Percentiles rank a stretch among this genome's conserved stretches.
These are phyloP conservation scores for Aradophagus sp. DNA, from an alignment of 1,140 invertebrate species.

Conservation along the genomic window DNA sequence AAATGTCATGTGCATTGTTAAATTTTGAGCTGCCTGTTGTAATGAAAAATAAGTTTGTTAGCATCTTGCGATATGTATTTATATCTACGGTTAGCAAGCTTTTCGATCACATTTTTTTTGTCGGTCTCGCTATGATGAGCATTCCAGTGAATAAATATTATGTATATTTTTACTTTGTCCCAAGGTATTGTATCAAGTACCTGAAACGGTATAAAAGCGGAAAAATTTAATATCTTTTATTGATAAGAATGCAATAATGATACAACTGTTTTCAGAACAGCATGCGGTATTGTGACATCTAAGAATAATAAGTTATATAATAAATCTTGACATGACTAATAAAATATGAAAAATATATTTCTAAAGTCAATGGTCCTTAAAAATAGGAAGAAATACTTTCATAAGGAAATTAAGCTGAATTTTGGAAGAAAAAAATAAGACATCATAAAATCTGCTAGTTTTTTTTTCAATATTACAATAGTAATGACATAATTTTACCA, in stretches of 20 bases:
- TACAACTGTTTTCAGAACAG: constrained; percentile 37
- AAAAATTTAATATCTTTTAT: constrained; percentile 35
- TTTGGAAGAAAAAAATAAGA: too few species aligned
- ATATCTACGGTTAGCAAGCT: constrained; percentile 65
- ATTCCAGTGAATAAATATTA: constrained; percentile 70
- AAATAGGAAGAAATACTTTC: too few species aligned
- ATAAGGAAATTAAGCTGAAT: too few species aligned
- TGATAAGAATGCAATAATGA: constrained; percentile 46
- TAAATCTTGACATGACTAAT: too few species aligned
- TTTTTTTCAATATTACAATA: too few species aligned
- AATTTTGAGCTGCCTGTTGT: constrained; percentile 67
- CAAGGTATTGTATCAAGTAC: constrained; percentile 73
- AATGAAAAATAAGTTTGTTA: constrained; percentile 69
- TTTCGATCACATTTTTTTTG: constrained; percentile 67
- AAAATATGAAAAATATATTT: too few species aligned
- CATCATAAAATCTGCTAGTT: too few species aligned
- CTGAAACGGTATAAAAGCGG: constrained; percentile 54
- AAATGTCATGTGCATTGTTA: constrained; percentile 30
- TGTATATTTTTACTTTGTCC: constrained; percentile 70
- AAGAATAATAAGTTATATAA: constrained; percentile 36
- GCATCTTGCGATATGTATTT: constrained; percentile 61
- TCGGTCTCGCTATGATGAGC: constrained; percentile 66
- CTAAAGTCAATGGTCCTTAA: too few species aligned
- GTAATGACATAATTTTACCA: too few species aligned
- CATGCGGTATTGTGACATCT: constrained; percentile 6